Evolutionary conservation across 2,113 vertebrate genomes (phyloP), one percentile per base, ranked within the genome.

Genomic region (Pelecanoides urinatrix): DNA sequence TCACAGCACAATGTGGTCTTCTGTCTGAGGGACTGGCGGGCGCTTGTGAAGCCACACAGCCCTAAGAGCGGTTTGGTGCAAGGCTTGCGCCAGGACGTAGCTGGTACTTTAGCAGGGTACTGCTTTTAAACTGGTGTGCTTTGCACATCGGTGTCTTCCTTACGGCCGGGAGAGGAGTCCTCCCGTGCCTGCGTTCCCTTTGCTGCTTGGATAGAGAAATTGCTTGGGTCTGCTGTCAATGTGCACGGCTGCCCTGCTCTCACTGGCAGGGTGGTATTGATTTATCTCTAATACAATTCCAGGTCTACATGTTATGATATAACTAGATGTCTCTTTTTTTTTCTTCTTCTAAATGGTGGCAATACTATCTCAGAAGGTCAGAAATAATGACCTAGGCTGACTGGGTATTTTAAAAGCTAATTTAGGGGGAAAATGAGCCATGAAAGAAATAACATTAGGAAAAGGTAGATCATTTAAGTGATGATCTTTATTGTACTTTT

Each of bases 321-420:
- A 75, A 68, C 34, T 78, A 63, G 27, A 34, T 82, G 27, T 72
- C 42, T 34, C 20, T 58, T 26, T 29, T 0, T 0, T 10, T 58
- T 53, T 22, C 40, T 44, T 16, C 32, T n/a, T 36, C 29, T 40
- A 56, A 92, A 50, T 63, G 63, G 30, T 4, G 5, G 45, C 26
- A 49, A n/a, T 94, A 79, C 25, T 44, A 0, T 89, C 32, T 89
- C 32, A 27, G 52, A 56, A 68, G 49, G 42, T 95, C 29, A 91
- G 40, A 95, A 95, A 85, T 94, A 92, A 88, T 62, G 10, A 62
- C 61, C 11, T 78, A 49, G 45, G 12, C 52, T 87, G 76, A 62
- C 58, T 73, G 50, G 45, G 16, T 83, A 27, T 94, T 95, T 95
- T 91, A 77, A 84, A 90, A 96, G 36, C 38, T 94, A 84, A 84